Percentiles rank a stretch among this genome's conserved stretches.
phyloP scores from a whole-genome alignment of 2,888 invertebrate genomes.

The Suillia variegata region DNA sequence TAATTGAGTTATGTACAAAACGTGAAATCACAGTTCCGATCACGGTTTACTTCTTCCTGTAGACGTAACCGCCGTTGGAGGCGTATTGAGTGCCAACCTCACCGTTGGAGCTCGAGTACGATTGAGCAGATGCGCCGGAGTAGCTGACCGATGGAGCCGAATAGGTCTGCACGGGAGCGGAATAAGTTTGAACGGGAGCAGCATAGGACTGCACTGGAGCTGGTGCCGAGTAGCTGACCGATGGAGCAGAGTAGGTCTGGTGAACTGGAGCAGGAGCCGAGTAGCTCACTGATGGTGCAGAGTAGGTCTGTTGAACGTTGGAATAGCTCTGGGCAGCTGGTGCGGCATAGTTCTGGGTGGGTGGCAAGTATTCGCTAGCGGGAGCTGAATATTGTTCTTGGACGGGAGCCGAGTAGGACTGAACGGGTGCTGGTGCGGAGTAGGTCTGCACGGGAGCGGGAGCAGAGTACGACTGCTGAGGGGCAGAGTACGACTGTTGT shows the following conservation, averaged over 20 bases:
- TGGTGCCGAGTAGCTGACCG: conserved; percentile 33
- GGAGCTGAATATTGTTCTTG: conserved; percentile 34
- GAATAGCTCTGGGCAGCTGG: conserved; percentile 22
- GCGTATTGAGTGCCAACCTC: conserved; percentile 54
- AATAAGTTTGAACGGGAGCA: conserved; percentile 13
- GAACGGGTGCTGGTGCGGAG: conserved; percentile 16
- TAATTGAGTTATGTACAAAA: neutral
- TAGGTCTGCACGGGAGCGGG: conserved; percentile 31
- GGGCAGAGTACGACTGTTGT: conserved; percentile 28
- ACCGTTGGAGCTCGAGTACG: conserved; percentile 18
- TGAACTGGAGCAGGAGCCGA: conserved; percentile 35
- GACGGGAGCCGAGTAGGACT: conserved; percentile 20
- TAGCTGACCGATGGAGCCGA: conserved; percentile 25
- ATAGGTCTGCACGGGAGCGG: conserved; percentile 28
- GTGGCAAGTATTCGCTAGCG: conserved; percentile 8
- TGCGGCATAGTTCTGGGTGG: conserved; percentile 24
- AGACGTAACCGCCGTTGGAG: conserved; percentile 57
- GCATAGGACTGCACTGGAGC: conserved; percentile 25
- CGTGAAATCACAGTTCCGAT: conserved; percentile 28
- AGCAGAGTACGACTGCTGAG: conserved; percentile 33
- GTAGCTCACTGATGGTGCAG: conserved; percentile 32
- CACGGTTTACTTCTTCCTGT: conserved; percentile 49
- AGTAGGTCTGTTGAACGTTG: conserved; percentile 26
- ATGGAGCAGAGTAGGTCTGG: conserved; percentile 31
- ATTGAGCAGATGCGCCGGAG: conserved; percentile 10